Base-by-base conservation (phyloP, 2,888 invertebrate genomes). In the Baronia brevicornis region DNA sequence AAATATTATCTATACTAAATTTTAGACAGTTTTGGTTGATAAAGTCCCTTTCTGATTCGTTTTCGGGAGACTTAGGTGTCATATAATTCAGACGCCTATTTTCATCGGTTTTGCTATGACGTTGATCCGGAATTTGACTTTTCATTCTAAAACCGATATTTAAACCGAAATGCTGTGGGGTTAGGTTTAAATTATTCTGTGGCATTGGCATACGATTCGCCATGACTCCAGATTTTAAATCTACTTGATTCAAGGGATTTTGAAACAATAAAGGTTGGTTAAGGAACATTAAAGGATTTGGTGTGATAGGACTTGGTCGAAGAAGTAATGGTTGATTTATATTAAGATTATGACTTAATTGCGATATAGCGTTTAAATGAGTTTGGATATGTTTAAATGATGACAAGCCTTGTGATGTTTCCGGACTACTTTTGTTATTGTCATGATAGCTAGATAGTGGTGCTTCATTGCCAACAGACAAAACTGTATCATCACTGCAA, bases 1-100 rank as follows among this genome's bases (percentile, higher is more conserved):
- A 71, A 39, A 95, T 95, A 68, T 95, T 94, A 54, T 92, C 93
- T 61, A 95, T 94, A 56, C 94, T 94, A 77, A 94, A 95, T 48
- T 92, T 91, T 14, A 95, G 66, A 46, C 87, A 87, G 25, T 80
- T 80, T 39, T 88, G 88, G 39, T 88, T 86, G 0, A 82, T 78
- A 5, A 69, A 73, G 34, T 84, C 78, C 6, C 75, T 67, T 2
- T 60, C 69, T 0, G 74, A 71, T 6, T 78, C 78, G 18, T 77
- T 64, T 1, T 74, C 74, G 0, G 75, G 72, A 0, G 79, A 75
- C 40, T 78, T 79, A 0, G 75, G 75, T 1, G 60, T 54, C 26
- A 53, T 48, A 14, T 58, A 61, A 5, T 71, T 62, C 10, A 62
- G 36, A 35, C 74, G 58, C 38, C 78, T 53, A 6, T 75, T 77